A percentile compares a stretch with the other conserved stretches of the same genome.
phyloP scores from a whole-genome alignment of 2,888 invertebrate species.

The Hesperia comma region DNA sequence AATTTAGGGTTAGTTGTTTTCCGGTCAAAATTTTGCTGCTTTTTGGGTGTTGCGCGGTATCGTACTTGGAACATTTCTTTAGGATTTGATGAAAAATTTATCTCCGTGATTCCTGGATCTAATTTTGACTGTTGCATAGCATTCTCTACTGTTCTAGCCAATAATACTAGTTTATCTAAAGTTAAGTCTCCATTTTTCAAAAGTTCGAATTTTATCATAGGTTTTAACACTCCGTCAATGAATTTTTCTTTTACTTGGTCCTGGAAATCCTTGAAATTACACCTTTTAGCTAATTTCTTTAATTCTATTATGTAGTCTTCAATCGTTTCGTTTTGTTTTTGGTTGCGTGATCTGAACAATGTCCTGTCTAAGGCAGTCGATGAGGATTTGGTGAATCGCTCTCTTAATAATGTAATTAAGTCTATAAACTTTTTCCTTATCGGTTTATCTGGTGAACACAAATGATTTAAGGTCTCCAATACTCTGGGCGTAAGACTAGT shows the following conservation, averaged over 20 bases:
- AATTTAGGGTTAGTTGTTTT: too few species aligned
- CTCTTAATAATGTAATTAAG: neutral
- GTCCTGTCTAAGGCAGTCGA: neutral
- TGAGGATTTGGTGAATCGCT: neutral
- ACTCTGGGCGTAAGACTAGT: neutral
- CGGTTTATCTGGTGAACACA: neutral
- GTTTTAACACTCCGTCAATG: too few species aligned
- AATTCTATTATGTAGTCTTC: neutral
- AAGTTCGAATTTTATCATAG: too few species aligned
- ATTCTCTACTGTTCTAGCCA: too few species aligned
- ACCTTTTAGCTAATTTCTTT: slow-evolving; percentile 3
- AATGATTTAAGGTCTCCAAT: neutral
- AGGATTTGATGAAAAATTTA: too few species aligned
- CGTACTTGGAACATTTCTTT: neutral
- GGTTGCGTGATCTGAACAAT: neutral
- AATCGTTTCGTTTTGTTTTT: neutral
- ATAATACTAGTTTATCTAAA: too few species aligned
- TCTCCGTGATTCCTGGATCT: too few species aligned
- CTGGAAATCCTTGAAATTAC: slow-evolving; percentile 5
- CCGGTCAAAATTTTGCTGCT: too few species aligned
- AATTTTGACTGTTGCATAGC: slow-evolving; percentile 4
- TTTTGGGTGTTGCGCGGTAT: too few species aligned
- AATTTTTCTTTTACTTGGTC: too few species aligned
- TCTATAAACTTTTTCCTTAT: neutral
- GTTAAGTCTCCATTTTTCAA: too few species aligned